Conservation (phyloP, 2,888 invertebrate genomes). For the Hyles lineata region DNA sequence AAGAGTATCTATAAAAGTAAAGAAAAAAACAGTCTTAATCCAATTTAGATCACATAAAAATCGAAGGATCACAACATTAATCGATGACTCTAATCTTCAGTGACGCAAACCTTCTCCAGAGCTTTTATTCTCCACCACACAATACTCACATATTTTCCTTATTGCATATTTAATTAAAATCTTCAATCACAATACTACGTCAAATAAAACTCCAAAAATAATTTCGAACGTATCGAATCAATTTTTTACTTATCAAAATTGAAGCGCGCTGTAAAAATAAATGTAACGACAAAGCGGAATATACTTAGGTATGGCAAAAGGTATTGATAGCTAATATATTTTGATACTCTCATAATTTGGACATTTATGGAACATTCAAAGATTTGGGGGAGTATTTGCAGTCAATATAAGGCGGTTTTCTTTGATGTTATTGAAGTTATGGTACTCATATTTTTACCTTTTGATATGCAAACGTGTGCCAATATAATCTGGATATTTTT, state of each 20-base stretch:
- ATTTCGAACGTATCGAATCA: constrained; percentile 5
- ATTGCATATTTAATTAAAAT: constrained; percentile 1
- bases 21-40: background rate
- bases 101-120: background rate
- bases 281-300: background rate
- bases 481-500: background rate
- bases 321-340: background rate
- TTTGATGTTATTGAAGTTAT: background rate
- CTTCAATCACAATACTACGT: background rate
- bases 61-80: background rate
- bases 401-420: background rate
- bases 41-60: background rate
- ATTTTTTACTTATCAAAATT: constrained; percentile 11
- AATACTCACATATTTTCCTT: background rate
- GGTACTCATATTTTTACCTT: background rate
- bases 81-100: background rate
- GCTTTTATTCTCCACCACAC: background rate
- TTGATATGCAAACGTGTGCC: background rate
- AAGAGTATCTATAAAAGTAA: too few species aligned
- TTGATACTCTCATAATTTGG: constrained; percentile 5
- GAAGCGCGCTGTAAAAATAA: constrained; percentile 7
- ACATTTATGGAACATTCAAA: constrained; percentile 5
- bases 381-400: background rate
- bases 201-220: background rate
- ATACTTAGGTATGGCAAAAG: background rate